Percentiles rank a stretch among this genome's conserved stretches.
Evolutionary conservation across 2,113 vertebrate genomes (phyloP).

Genomic region (Colius striatus): DNA sequence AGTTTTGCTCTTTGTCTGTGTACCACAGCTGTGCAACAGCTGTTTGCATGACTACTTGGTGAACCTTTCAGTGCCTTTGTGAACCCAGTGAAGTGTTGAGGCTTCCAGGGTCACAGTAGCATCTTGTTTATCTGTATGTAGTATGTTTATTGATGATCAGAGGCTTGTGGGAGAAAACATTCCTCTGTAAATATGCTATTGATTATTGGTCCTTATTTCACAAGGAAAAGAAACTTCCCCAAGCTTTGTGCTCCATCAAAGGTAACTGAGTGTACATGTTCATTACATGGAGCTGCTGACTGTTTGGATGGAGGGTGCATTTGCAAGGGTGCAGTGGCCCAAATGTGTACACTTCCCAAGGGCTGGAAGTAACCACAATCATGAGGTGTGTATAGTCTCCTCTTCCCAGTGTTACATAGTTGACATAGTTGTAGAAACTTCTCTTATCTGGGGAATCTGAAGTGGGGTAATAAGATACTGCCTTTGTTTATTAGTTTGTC

Average conservation of each 20-base stretch:
- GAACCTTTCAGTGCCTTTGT: background rate
- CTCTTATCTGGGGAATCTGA: background rate
- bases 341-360: background rate
- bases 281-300: background rate
- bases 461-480: background rate
- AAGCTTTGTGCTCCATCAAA: background rate
- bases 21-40: background rate
- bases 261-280: rapidly evolving
- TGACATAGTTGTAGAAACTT: background rate
- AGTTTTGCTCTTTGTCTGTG: background rate
- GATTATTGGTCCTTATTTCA: background rate
- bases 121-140: background rate
- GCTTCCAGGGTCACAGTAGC: background rate
- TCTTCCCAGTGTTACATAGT: background rate
- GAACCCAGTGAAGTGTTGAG: background rate
- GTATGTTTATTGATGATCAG: background rate
- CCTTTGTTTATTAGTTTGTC: background rate
- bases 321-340: rapidly evolving
- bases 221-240: no score
- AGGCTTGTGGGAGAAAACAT: background rate
- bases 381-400: background rate
- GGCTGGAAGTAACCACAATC: background rate
- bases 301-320: background rate
- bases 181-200: background rate
- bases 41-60: background rate